Conservation (phyloP, 2,888 invertebrate genomes). For the Synergus umbraculus region DNA sequence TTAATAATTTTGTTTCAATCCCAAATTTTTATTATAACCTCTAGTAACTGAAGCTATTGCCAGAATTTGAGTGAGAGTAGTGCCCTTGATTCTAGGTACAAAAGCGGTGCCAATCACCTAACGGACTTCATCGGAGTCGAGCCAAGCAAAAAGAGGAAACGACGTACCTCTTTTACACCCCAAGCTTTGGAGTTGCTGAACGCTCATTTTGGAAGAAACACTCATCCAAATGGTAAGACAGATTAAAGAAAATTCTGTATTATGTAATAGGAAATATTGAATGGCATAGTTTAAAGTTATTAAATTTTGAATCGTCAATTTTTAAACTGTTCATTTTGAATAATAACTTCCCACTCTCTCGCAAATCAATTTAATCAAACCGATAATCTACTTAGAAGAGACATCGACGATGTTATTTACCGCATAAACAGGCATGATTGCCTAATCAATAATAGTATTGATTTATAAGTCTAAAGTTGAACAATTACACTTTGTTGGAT, state of each 20-base stretch:
- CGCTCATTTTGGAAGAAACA: constrained; percentile 97
- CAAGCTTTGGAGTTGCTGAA: constrained; percentile 96
- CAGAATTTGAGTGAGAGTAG: constrained; percentile 74
- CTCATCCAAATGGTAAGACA: constrained; percentile 95
- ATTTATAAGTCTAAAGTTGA: constrained; percentile 22
- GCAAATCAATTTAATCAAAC: constrained; percentile 8
- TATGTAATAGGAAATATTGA: too few species aligned
- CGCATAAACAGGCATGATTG: constrained; percentile 44
- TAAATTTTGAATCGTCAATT: too few species aligned
- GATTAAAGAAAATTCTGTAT: background rate
- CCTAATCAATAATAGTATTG: constrained; percentile 42
- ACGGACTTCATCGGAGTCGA: constrained; percentile 98
- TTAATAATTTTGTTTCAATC: background rate
- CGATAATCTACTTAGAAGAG: constrained; percentile 27
- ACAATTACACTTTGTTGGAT: constrained; percentile 35
- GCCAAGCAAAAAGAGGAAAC: constrained; percentile 96
- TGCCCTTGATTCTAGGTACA: constrained; percentile 85
- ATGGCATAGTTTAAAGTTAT: too few species aligned
- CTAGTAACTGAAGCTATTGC: constrained; percentile 45
- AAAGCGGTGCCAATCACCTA: constrained; percentile 94
- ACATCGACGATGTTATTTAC: constrained; percentile 31
- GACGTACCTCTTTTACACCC: constrained; percentile 97
- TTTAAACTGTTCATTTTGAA: background rate
- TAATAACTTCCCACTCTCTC: background rate
- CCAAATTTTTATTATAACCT: background rate